Percentiles rank a stretch among this genome's conserved stretches.
Evolutionary conservation across 2,888 invertebrate species (phyloP).

Genomic region (Coenonympha glycerion): DNA sequence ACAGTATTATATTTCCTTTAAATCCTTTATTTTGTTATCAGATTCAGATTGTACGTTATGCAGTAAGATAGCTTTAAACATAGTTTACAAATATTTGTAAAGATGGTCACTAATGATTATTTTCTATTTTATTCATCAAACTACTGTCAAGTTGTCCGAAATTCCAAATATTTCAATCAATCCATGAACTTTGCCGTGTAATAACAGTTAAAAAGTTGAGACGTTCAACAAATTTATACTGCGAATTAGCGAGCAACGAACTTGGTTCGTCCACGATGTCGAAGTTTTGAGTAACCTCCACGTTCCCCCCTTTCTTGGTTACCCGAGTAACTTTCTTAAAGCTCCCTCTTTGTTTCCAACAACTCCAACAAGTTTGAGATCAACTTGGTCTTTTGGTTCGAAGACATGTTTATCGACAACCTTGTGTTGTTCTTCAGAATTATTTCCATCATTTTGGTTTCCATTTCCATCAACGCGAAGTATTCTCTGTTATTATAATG

Average conservation of each 20-base stretch:
- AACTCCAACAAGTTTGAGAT: slow-evolving; percentile 54
- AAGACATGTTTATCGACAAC: slow-evolving; percentile 58
- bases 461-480: too few species aligned
- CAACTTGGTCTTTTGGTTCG: slow-evolving; percentile 51
- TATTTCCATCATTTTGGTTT: slow-evolving; percentile 23
- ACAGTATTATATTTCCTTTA: too few species aligned
- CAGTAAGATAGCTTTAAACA: too few species aligned
- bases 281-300: slow-evolving; percentile 64
- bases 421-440: slow-evolving; percentile 31
- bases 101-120: not conserved
- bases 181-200: slow-evolving; percentile 63
- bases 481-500: too few species aligned
- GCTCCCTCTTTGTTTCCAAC: slow-evolving; percentile 63
- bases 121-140: slow-evolving; percentile 45
- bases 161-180: slow-evolving; percentile 60
- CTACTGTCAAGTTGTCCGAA: slow-evolving; percentile 45
- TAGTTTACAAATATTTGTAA: too few species aligned
- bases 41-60: too few species aligned
- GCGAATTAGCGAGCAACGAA: slow-evolving; percentile 67
- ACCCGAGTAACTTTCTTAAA: slow-evolving; percentile 56
- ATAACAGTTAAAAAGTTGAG: slow-evolving; percentile 74
- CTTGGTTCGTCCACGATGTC: slow-evolving; percentile 62
- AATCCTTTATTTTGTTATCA: too few species aligned
- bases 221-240: slow-evolving; percentile 76
- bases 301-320: slow-evolving; percentile 41